These are phyloP conservation scores for Lateolabrax maculatus DNA, from an alignment of 2,797 vertebrate species.

Conservation along the genomic window DNA sequence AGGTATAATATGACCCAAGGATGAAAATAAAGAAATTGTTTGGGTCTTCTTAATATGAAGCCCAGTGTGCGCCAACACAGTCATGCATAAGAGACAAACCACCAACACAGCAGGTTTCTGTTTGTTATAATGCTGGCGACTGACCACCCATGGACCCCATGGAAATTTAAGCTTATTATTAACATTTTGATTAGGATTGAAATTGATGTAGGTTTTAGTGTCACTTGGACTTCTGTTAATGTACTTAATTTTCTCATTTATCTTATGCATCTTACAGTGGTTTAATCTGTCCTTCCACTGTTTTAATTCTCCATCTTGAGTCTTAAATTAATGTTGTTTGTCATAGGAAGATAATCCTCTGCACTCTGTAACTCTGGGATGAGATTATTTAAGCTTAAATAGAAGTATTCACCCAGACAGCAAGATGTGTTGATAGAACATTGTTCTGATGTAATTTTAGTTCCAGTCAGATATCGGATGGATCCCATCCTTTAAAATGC, in stretches of 20 bases:
- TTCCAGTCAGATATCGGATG: too few species aligned
- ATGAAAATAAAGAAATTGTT: neutral
- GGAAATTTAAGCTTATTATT: too few species aligned
- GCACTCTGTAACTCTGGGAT: too few species aligned
- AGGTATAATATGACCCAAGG: neutral
- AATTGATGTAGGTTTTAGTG: neutral
- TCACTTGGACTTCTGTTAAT: neutral
- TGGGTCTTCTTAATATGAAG: conserved; percentile 1
- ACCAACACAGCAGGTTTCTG: neutral
- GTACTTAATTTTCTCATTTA: neutral
- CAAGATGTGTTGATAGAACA: too few species aligned
- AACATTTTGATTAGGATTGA: neutral
- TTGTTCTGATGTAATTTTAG: too few species aligned
- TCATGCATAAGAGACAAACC: neutral
- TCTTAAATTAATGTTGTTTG: too few species aligned
- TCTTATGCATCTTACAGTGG: neutral
- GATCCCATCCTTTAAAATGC: too few species aligned
- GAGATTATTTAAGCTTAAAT: too few species aligned
- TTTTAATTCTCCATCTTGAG: too few species aligned
- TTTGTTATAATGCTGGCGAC: neutral
- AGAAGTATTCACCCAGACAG: too few species aligned
- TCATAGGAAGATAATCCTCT: too few species aligned
- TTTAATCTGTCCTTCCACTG: too few species aligned
- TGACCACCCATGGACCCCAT: neutral
- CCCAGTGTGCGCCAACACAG: neutral